phyloP scores from a whole-genome alignment of 2,113 vertebrate species.

The Ellobius talpinus region DNA sequence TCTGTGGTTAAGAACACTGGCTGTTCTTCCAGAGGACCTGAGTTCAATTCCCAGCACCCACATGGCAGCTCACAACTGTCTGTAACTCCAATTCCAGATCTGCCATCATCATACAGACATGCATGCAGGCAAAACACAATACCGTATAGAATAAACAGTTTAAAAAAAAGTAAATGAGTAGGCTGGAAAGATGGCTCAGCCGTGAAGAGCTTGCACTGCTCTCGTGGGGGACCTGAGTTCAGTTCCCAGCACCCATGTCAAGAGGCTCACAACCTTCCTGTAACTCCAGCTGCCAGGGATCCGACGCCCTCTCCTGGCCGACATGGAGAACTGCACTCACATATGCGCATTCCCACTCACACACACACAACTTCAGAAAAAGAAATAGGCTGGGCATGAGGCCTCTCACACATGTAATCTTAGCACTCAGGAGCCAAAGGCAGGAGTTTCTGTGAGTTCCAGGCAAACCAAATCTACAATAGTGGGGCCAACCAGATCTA shows the following conservation, averaged over 20 bases:
- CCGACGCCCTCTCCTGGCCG: not conserved
- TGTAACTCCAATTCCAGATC: not conserved
- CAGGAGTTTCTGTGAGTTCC: not conserved
- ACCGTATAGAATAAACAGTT: not conserved
- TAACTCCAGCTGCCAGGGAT: not conserved
- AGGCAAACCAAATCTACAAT: not conserved
- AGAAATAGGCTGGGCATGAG: not conserved
- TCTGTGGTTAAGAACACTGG: too few species aligned
- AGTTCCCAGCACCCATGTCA: not conserved
- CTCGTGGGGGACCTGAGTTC: not conserved
- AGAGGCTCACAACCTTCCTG: not conserved
- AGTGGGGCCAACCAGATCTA: not conserved
- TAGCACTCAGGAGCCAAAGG: not conserved
- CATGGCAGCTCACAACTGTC: not conserved
- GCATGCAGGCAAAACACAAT: too few species aligned
- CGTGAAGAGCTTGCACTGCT: accelerated
- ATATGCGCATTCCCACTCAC: not conserved
- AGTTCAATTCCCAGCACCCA: not conserved
- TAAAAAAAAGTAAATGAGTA: not conserved
- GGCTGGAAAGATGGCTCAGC: not conserved
- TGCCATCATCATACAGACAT: too few species aligned
- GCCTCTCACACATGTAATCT: not conserved
- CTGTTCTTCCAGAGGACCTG: not conserved
- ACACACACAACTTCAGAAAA: not conserved
- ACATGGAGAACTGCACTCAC: not conserved